Evolutionary conservation across 2,113 vertebrate genomes (phyloP).

Genomic region (Phoenicopterus ruber): DNA sequence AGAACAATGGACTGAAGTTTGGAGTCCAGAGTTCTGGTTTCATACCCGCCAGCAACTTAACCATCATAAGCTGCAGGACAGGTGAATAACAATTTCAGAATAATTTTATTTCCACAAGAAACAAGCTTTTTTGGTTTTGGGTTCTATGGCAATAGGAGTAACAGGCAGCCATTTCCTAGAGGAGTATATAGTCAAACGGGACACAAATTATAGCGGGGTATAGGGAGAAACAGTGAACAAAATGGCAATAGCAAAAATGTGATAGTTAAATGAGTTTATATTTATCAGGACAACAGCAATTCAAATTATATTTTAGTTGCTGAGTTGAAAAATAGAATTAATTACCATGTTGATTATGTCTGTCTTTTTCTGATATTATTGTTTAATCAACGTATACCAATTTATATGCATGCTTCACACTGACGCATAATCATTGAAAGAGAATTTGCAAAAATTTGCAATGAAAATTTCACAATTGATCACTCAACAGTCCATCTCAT

Average conservation of each 20-base stretch:
- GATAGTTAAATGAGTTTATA: not conserved
- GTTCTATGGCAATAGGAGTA: not conserved
- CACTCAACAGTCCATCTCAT: not conserved
- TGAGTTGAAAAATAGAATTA: not conserved
- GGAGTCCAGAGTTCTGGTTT: not conserved
- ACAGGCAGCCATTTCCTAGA: not conserved
- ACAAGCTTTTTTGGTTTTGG: not conserved
- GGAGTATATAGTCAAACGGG: not conserved
- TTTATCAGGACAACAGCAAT: not conserved
- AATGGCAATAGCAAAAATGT: not conserved
- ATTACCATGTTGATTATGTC: not conserved
- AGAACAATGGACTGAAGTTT: not conserved
- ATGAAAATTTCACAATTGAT: not conserved
- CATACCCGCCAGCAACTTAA: not conserved
- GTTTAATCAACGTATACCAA: not conserved
- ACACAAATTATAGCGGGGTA: not conserved
- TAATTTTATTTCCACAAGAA: not conserved
- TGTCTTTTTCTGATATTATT: not conserved
- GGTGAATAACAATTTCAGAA: not conserved
- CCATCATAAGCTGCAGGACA: not conserved
- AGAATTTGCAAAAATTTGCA: not conserved
- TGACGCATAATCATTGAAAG: not conserved
- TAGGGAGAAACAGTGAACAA: not conserved
- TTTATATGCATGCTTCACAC: not conserved
- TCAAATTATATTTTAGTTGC: not conserved